Evolutionary conservation across 1,140 invertebrate species (phyloP), one percentile per base, ranked within the genome.

Genomic region (Myzus persicae): DNA sequence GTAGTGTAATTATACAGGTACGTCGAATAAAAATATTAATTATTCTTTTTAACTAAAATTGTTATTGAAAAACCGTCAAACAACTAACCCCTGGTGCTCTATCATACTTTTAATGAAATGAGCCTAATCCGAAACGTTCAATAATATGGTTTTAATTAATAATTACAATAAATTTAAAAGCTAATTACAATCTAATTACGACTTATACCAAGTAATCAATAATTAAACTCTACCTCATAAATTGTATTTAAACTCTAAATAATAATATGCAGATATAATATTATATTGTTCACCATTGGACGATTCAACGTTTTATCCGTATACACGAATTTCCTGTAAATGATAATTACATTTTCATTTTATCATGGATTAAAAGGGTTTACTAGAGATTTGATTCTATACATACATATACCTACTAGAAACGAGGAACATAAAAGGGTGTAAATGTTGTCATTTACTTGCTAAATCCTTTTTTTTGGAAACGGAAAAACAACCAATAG

Each of bases 301-400:
- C 26, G 26, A 85, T 85, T 44, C 82, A 9, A 44, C 9, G 31
- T 44, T 85, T 42, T n/a, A 44, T 44, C 40, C 40, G 42, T 26
- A 18, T 40, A 85, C 26, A 42, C 26, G 11, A 46, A 44, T 44
- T 38, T n/a, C 42, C 3, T 42, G 24, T 85, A 44, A 85, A n/a
- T 11, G 9, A 44, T 85, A 85, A 85, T 85, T 85, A 44, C 40
- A 44, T 85, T 85, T 85, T 85, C 26, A 44, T 85, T 85, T 40
- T 44, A 44, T 85, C 26, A 18, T 85, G 42, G 31, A 85, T 85
- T 85, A 85, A 44, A 85, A 44, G 24, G 42, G 42, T 85, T 44
- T 85, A 85, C 40, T 26, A 85, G 9, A 44, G 84, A 85, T 85
- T 85, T 85, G 84, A 44, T 31, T 85, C 26, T 85, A 85, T 44